A percentile compares a stretch with the other conserved stretches of the same genome.
phyloP scores from a whole-genome alignment of 2,113 vertebrate genomes.

The Albula goreensis region DNA sequence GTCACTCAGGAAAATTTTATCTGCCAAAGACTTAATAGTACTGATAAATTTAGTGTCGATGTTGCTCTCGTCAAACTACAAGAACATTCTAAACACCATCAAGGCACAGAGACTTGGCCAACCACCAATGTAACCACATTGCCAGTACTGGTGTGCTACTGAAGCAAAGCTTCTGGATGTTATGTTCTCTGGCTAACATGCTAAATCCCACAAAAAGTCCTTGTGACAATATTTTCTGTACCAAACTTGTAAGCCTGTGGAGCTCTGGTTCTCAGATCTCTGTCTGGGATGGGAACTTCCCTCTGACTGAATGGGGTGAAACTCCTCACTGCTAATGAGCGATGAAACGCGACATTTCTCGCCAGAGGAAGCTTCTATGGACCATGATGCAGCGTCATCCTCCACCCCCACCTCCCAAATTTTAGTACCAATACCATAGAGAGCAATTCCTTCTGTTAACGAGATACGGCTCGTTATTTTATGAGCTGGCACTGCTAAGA shows the following conservation, averaged over 20 bases:
- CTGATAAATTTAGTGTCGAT: too few relatives aligned
- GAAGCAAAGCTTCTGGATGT: too few relatives aligned
- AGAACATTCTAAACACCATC: background rate
- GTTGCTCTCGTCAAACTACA: background rate
- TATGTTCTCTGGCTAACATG: too few relatives aligned
- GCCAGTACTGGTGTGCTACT: too few relatives aligned
- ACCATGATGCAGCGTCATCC: background rate
- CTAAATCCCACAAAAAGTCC: too few relatives aligned
- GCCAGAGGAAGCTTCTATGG: background rate
- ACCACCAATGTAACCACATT: background rate
- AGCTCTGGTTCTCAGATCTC: too few relatives aligned
- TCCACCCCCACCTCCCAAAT: background rate
- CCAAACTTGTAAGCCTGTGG: too few relatives aligned
- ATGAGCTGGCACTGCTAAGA: background rate
- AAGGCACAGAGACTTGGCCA: background rate
- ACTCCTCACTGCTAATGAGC: background rate
- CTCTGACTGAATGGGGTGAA: background rate
- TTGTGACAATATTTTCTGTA: too few relatives aligned
- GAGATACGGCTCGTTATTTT: slow-evolving; percentile 9
- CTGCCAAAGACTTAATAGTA: too few relatives aligned
- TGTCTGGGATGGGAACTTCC: too few relatives aligned
- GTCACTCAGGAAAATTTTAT: too few relatives aligned
- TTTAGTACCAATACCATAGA: slow-evolving; percentile 7
- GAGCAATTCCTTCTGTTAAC: slow-evolving; percentile 13
- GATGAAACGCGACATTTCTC: background rate